Evolutionary conservation across 1,140 invertebrate genomes (phyloP).

Genomic region (Temnothorax nylanderi): DNA sequence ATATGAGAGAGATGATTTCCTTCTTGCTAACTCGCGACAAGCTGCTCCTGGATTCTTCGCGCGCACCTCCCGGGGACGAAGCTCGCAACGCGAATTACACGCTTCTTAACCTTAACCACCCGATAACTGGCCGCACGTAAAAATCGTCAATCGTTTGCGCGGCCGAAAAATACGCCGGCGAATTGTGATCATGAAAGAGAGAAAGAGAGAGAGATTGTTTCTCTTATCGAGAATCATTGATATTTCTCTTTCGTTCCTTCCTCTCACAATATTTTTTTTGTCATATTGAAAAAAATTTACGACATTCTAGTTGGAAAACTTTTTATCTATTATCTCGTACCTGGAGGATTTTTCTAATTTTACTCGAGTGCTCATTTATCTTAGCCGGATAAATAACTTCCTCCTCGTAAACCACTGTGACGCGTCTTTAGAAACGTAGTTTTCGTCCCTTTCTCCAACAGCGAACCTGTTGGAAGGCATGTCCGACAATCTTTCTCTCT

Average conservation of each 20-base stretch:
- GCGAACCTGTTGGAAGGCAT: slow-evolving; percentile 37
- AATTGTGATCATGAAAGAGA: slow-evolving; percentile 7
- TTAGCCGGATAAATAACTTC: slow-evolving; percentile 49
- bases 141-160: slow-evolving; percentile 30
- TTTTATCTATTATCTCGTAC: background rate
- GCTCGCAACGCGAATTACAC: slow-evolving; percentile 57
- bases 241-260: background rate
- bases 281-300: background rate
- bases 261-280: background rate
- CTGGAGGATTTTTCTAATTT: slow-evolving; percentile 23
- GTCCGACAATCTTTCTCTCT: slow-evolving; percentile 1
- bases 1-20: slow-evolving; percentile 38
- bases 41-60: slow-evolving; percentile 57
- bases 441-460: slow-evolving; percentile 30
- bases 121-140: slow-evolving; percentile 44
- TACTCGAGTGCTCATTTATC: slow-evolving; percentile 30
- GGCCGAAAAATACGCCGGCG: slow-evolving; percentile 6
- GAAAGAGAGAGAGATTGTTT: background rate
- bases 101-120: slow-evolving; percentile 48
- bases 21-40: slow-evolving; percentile 61
- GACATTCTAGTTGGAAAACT: background rate
- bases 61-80: slow-evolving; percentile 40
- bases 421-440: slow-evolving; percentile 39
- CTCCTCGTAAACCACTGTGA: slow-evolving; percentile 42
- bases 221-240: background rate